Evolutionary conservation across 1,140 invertebrate species (phyloP).

Genomic region (Drosophila miranda): DNA sequence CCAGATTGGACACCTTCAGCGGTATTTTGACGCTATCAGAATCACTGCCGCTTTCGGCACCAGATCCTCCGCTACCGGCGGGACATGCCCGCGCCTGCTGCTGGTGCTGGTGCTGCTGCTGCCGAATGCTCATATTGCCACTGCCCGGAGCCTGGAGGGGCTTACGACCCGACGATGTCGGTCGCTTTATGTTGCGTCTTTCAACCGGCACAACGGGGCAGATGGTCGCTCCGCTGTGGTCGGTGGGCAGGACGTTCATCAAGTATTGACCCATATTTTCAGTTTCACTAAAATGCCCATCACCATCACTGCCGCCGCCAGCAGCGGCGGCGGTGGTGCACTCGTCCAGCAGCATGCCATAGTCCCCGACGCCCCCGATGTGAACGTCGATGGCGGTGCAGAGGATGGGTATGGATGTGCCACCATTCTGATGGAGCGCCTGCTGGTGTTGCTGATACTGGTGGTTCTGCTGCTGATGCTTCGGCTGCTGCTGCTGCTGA

Average conservation of each 20-base stretch:
- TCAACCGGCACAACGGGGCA: conserved; percentile 74
- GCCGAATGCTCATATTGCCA: conserved; percentile 66
- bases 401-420: conserved; percentile 48
- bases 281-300: conserved; percentile 83
- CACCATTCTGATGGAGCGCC: conserved; percentile 47
- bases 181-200: conserved; percentile 79
- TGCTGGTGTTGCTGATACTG: conserved; percentile 51
- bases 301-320: conserved; percentile 73
- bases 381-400: conserved; percentile 65
- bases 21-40: conserved; percentile 86
- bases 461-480: conserved; percentile 30
- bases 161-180: conserved; percentile 69
- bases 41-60: conserved; percentile 83
- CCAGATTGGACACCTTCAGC: conserved; percentile 81
- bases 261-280: conserved; percentile 83
- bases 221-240: conserved; percentile 60
- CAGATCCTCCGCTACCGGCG: conserved; percentile 75
- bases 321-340: conserved; percentile 37
- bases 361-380: conserved; percentile 43
- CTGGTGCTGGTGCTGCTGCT: conserved; percentile 83
- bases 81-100: conserved; percentile 68
- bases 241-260: conserved; percentile 65
- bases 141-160: conserved; percentile 48
- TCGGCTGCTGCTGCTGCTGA: conserved; percentile 22
- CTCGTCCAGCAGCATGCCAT: conserved; percentile 47